These are phyloP conservation scores for Dasysyrphus albostriatus DNA, from an alignment of 2,888 invertebrate species.

Conservation along the genomic window DNA sequence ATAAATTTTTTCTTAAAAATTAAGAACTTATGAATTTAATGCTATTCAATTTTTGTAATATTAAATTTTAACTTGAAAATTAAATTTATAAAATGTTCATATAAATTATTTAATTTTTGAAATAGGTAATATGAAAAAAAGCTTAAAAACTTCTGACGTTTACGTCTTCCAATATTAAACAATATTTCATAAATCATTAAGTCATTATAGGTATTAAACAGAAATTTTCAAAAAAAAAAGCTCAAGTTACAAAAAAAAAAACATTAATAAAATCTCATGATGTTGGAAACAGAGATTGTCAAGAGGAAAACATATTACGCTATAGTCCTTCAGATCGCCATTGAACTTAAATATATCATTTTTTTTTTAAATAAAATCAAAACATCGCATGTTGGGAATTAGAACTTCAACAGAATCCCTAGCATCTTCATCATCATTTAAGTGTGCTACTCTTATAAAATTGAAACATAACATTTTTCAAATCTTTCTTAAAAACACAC, in stretches of 20 bases:
- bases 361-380: conserved; percentile 19
- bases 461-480: conserved; percentile 51
- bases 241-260: background rate
- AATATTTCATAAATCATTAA: conserved; percentile 4
- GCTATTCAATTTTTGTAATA: too few species aligned
- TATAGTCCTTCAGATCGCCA: background rate
- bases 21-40: too few species aligned
- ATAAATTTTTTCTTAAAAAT: too few species aligned
- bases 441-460: conserved; percentile 12
- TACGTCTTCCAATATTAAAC: background rate
- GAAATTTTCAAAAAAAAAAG: background rate
- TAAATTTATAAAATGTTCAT: too few species aligned
- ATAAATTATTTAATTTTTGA: too few species aligned
- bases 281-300: background rate
- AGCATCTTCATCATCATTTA: conserved; percentile 21
- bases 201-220: background rate
- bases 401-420: background rate
- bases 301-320: background rate
- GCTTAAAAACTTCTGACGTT: too few species aligned
- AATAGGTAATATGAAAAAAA: too few species aligned
- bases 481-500: background rate
- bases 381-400: conserved; percentile 6
- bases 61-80: too few species aligned
- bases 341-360: conserved; percentile 22
- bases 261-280: background rate